phyloP scores from a whole-genome alignment of 1,140 invertebrate species.

The Drosophila trapezifrons region DNA sequence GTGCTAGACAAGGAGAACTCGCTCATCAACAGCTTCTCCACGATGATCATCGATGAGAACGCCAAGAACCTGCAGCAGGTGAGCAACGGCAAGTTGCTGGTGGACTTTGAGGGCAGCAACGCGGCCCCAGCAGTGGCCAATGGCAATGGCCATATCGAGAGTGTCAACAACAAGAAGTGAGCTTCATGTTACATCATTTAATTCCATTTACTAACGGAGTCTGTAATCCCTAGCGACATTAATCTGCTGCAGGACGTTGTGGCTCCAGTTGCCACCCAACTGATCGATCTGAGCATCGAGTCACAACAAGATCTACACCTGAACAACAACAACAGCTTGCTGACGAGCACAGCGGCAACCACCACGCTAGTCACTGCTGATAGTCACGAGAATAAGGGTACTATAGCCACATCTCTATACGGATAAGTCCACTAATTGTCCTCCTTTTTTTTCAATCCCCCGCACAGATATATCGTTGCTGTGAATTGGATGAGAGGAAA shows the following conservation, averaged over 20 bases:
- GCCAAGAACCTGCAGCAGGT: slow-evolving; percentile 81
- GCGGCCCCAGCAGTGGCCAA: slow-evolving; percentile 60
- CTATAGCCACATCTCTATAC: not conserved
- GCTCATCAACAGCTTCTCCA: slow-evolving; percentile 82
- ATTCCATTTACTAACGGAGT: not conserved
- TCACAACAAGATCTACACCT: slow-evolving; percentile 83
- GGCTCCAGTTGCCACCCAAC: slow-evolving; percentile 69
- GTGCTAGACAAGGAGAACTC: slow-evolving; percentile 83
- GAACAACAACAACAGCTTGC: slow-evolving; percentile 83
- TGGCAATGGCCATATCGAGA: slow-evolving; percentile 83
- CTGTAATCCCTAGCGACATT: slow-evolving; percentile 61
- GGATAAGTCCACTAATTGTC: not conserved
- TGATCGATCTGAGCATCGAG: slow-evolving; percentile 83
- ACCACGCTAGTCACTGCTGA: slow-evolving; percentile 84
- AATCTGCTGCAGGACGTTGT: slow-evolving; percentile 78
- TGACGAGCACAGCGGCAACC: slow-evolving; percentile 80
- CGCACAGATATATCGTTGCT: slow-evolving; percentile 83
- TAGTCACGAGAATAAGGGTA: slow-evolving; percentile 84
- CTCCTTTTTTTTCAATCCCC: not conserved
- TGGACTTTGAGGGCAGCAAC: slow-evolving; percentile 63
- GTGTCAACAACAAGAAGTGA: slow-evolving; percentile 84
- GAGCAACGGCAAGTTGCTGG: slow-evolving; percentile 78
- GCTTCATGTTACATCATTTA: not conserved
- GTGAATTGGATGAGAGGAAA: slow-evolving; percentile 77
- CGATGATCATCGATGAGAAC: slow-evolving; percentile 83